Percentiles rank a stretch among this genome's conserved stretches.
phyloP scores from a whole-genome alignment of 2,888 invertebrate species.

The Rosalia funebris region DNA sequence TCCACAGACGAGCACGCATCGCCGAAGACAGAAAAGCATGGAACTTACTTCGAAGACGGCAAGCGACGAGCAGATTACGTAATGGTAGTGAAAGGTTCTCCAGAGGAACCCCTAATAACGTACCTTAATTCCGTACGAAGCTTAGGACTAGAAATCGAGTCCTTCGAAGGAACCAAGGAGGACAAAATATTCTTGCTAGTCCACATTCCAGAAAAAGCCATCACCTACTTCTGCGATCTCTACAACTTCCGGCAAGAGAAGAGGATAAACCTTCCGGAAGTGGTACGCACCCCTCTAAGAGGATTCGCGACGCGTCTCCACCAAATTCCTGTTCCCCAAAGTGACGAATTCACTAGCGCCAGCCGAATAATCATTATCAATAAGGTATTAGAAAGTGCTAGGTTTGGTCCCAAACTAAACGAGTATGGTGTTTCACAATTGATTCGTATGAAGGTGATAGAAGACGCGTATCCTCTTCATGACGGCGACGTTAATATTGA shows the following conservation, averaged over 20 bases:
- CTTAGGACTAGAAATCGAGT: slow-evolving; percentile 31
- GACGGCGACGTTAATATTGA: slow-evolving; percentile 64
- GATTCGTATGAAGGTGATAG: slow-evolving; percentile 44
- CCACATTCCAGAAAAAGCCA: slow-evolving; percentile 51
- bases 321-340: not conserved
- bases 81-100: not conserved
- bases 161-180: slow-evolving; percentile 25
- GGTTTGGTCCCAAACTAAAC: slow-evolving; percentile 48
- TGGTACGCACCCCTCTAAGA: not conserved
- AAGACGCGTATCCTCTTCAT: slow-evolving; percentile 57
- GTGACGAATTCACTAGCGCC: slow-evolving; percentile 26
- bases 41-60: not conserved
- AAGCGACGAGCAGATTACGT: not conserved
- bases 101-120: not conserved
- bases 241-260: slow-evolving; percentile 43
- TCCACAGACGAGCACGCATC: no score
- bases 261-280: not conserved
- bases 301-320: not conserved
- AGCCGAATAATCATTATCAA: slow-evolving; percentile 55
- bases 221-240: slow-evolving; percentile 45
- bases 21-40: no score
- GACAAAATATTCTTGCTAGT: slow-evolving; percentile 28
- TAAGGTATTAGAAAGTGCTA: slow-evolving; percentile 49
- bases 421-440: slow-evolving; percentile 54
- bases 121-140: not conserved